Evolutionary conservation across 2,113 vertebrate species (phyloP).

Genomic region (Ardeotis arabs): DNA sequence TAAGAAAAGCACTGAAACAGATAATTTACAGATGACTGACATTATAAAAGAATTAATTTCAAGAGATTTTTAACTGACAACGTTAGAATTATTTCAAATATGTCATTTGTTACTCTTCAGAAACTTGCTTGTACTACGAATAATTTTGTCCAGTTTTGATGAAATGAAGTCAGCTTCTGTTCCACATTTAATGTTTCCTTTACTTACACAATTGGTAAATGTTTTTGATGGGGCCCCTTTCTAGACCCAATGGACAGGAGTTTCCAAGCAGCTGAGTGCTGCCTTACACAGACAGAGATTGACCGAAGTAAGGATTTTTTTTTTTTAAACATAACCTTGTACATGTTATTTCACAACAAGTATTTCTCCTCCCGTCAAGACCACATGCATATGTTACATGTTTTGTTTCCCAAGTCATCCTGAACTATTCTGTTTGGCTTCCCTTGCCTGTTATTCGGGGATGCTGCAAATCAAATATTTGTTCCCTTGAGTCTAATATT

Average conservation of each 20-base stretch:
- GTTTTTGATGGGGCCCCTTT: background rate
- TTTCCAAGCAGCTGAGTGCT: background rate
- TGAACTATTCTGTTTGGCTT: slow-evolving; percentile 55
- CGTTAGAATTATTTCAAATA: background rate
- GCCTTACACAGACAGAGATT: background rate
- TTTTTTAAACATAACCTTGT: background rate
- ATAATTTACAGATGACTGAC: background rate
- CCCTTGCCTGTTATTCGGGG: slow-evolving; percentile 23
- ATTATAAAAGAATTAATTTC: background rate
- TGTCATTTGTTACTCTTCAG: background rate
- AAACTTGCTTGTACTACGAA: background rate
- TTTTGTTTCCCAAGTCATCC: slow-evolving; percentile 43
- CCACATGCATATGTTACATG: background rate
- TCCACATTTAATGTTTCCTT: background rate
- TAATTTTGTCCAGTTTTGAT: slow-evolving; percentile 4
- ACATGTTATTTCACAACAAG: background rate
- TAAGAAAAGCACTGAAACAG: background rate
- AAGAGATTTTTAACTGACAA: background rate
- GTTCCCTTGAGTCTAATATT: slow-evolving; percentile 70
- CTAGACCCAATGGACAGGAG: background rate
- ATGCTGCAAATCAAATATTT: slow-evolving; percentile 63
- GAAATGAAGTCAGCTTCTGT: background rate
- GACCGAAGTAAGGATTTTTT: background rate
- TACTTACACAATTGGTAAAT: background rate
- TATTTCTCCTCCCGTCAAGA: background rate